Evolutionary conservation across 2,888 invertebrate species (phyloP), one percentile per base, ranked within the genome.

Genomic region (Plagodis dolabraria): DNA sequence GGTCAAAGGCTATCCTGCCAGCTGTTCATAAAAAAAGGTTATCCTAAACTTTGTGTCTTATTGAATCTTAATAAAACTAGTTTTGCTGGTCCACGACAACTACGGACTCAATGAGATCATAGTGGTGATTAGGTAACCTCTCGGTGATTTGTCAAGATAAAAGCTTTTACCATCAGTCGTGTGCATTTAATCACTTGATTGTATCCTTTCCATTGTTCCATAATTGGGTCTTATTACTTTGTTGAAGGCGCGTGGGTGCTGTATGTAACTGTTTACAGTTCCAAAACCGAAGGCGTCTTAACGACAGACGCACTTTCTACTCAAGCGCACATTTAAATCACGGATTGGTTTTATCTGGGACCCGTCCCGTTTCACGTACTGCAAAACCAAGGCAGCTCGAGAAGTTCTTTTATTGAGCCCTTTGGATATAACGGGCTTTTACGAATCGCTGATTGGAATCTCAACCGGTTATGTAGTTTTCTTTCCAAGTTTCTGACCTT

Each of bases 161-260:
- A 33, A 42, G 53, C 53, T 58, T 44, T 48, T 59, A 51, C 47
- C 47, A 47, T 10, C 54, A 40, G 42, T 57, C 44, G 11, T 50
- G 35, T 63, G 47, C 67, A 64, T 65, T 60, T 72, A 68, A 67
- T 69, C 64, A 68, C 61, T 68, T 74, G 68, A 74, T 70, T 63
- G 58, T 67, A 76, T 74, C 70, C 59, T 61, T 68, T 69, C 65
- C 66, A 77, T 80, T 82, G 81, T 82, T 76, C 65, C 73, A 63
- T 74, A 75, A 81, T 79, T 77, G 74, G 76, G 72, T 69, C 71
- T 76, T 73, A 76, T 77, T 73, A 73, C 65, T 69, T 61, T 57
- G 42, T 34, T 34, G 47, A 8, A 60, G 49, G 45, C 61, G 76
- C 71, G 80, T 81, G 76, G 79, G 79, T 64, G 74, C 67, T 53